A percentile compares a stretch with the other conserved stretches of the same genome.
phyloP scores from a whole-genome alignment of 2,888 invertebrate species.

The Cryptocephalus primarius region DNA sequence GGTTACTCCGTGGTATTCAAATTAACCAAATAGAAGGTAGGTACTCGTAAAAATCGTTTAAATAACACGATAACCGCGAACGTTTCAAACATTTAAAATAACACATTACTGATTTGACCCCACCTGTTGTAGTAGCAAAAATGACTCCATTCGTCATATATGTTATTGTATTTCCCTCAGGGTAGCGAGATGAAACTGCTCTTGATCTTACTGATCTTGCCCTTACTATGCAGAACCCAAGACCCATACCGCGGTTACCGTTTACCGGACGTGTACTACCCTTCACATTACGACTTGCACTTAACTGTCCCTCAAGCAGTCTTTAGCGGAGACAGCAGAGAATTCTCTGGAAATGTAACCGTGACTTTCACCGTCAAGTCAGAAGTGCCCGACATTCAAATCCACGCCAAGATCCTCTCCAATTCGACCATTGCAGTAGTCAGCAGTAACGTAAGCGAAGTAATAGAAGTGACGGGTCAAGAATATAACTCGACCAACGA shows the following conservation, averaged over 20 bases:
- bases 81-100: no score
- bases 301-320: conserved; percentile 26
- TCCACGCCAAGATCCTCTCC: conserved; percentile 5
- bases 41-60: no score
- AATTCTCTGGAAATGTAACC: conserved; percentile 5
- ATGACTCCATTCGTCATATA: no score
- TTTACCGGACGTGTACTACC: conserved; percentile 40
- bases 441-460: not conserved
- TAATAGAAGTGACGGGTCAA: not conserved
- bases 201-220: no score
- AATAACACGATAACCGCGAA: no score
- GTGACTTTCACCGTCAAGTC: conserved; percentile 4
- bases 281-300: conserved; percentile 42
- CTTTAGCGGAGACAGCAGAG: conserved; percentile 5
- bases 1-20: no score
- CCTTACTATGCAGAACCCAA: not conserved
- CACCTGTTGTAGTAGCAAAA: no score
- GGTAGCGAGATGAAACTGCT: no score
- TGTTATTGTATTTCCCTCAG: no score
- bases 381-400: not conserved
- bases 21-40: no score
- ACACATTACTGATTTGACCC: no score
- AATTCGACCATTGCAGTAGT: conserved; percentile 4
- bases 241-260: conserved; percentile 32
- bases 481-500: conserved; percentile 10